Conservation (phyloP, 2,797 vertebrate species). For the Chaunax sp. region DNA sequence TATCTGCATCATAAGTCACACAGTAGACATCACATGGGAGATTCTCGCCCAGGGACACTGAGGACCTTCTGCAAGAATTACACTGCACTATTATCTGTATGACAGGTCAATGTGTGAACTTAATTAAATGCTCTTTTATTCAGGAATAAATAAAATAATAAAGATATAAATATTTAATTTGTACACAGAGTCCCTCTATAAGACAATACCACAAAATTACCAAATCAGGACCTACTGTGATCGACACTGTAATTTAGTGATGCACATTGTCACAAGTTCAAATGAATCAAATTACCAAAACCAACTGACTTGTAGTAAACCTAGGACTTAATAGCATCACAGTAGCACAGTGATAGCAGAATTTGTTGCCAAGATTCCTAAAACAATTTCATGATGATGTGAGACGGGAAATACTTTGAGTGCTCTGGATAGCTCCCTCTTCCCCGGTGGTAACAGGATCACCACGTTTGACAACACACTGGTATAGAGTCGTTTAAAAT, state of each 20-base stretch:
- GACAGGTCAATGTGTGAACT: too few relatives aligned
- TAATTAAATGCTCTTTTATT: too few relatives aligned
- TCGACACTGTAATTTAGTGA: too few relatives aligned
- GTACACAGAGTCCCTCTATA: not conserved
- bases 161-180: not conserved
- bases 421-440: constrained; percentile 1
- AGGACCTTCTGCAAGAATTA: too few relatives aligned
- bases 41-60: too few relatives aligned
- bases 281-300: too few relatives aligned
- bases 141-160: not conserved
- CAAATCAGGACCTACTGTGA: not conserved
- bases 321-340: too few relatives aligned
- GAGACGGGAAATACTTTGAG: not conserved
- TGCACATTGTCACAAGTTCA: too few relatives aligned
- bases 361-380: not conserved
- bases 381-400: not conserved
- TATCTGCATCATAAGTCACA: too few relatives aligned
- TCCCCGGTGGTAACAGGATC: constrained; percentile 24
- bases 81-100: too few relatives aligned
- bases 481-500: too few relatives aligned
- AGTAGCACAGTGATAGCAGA: not conserved
- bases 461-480: not conserved
- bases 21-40: too few relatives aligned
- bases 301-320: not conserved
- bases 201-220: not conserved